A percentile compares a stretch with the other conserved stretches of the same genome.
Evolutionary conservation across 2,888 invertebrate genomes (phyloP).

Genomic region (Heliconius aoede): DNA sequence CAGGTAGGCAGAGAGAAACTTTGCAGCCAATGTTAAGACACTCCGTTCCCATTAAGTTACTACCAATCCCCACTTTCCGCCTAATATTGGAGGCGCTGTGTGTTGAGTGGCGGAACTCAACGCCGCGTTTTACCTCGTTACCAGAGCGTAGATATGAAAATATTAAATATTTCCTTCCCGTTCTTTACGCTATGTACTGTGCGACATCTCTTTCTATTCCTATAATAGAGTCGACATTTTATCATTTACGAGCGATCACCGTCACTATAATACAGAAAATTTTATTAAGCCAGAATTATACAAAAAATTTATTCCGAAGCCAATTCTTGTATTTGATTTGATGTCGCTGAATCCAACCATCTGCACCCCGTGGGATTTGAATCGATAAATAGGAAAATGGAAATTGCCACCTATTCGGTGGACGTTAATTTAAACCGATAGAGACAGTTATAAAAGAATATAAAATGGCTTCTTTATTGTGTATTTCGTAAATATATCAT

Average conservation of each 20-base stretch:
- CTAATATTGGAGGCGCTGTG: too few relatives aligned
- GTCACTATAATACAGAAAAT: neutral
- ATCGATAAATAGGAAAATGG: conserved; percentile 23
- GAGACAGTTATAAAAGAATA: conserved; percentile 2
- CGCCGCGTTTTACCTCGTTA: too few relatives aligned
- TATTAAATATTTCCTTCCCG: too few relatives aligned
- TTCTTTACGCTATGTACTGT: too few relatives aligned
- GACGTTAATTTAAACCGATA: conserved; percentile 14
- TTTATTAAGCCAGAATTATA: conserved; percentile 1
- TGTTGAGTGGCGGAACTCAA: too few relatives aligned
- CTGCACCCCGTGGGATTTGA: conserved; percentile 7
- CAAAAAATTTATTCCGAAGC: neutral
- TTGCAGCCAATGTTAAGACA: too few relatives aligned
- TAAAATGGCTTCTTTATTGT: conserved; percentile 6
- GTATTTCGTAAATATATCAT: neutral
- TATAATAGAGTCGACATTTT: neutral
- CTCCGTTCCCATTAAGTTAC: too few relatives aligned
- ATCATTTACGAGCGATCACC: neutral
- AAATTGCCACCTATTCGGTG: conserved; percentile 20
- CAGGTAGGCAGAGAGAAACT: too few relatives aligned
- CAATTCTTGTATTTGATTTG: conserved; percentile 18
- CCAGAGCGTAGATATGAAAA: too few relatives aligned
- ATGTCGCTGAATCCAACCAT: conserved; percentile 14
- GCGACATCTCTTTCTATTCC: too few relatives aligned
- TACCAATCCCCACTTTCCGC: too few relatives aligned